Conservation (phyloP, 2,113 vertebrate species). For the Potamarius usumacintae region DNA sequence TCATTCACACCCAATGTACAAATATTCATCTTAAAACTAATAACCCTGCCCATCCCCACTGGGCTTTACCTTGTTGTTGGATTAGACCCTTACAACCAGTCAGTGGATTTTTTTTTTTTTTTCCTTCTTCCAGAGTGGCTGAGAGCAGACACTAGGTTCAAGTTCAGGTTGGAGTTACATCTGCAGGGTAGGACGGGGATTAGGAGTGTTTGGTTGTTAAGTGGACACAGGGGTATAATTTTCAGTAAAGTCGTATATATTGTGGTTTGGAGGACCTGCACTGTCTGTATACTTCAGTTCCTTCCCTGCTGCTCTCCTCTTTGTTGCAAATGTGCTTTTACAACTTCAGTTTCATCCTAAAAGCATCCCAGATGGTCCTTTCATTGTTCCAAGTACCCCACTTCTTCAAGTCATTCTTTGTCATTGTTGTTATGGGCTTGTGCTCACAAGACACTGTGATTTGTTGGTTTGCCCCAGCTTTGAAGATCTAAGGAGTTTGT, state of each 20-base stretch:
- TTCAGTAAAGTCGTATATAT: slow-evolving; percentile 38
- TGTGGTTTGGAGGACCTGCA: slow-evolving; percentile 15
- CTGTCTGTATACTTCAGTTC: slow-evolving; percentile 26
- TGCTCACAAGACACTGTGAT: slow-evolving; percentile 51
- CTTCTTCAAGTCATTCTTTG: slow-evolving; percentile 38
- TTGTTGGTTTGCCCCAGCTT: slow-evolving; percentile 53
- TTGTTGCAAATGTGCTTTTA: slow-evolving; percentile 49
- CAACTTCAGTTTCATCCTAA: slow-evolving; percentile 40
- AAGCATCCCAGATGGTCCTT: slow-evolving; percentile 53
- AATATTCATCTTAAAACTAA: slow-evolving; percentile 34
- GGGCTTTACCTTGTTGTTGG: slow-evolving; percentile 9
- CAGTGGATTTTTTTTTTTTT: neutral
- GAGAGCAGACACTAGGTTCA: slow-evolving; percentile 32
- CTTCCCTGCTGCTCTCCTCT: slow-evolving; percentile 35
- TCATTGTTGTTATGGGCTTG: slow-evolving; percentile 49
- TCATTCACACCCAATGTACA: slow-evolving; percentile 32
- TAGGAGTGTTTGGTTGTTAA: slow-evolving; percentile 44
- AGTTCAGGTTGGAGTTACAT: slow-evolving; percentile 44
- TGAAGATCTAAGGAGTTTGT: slow-evolving; percentile 60
- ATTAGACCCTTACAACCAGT: slow-evolving; percentile 20
- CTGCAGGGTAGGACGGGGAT: slow-evolving; percentile 26
- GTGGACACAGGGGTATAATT: slow-evolving; percentile 51
- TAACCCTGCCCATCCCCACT: slow-evolving; percentile 6
- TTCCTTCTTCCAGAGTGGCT: neutral
- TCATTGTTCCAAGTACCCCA: slow-evolving; percentile 36